A percentile compares a stretch with the other conserved stretches of the same genome.
These are phyloP conservation scores for Rhipidura dahli DNA, from an alignment of 2,113 vertebrate species.

Conservation along the genomic window DNA sequence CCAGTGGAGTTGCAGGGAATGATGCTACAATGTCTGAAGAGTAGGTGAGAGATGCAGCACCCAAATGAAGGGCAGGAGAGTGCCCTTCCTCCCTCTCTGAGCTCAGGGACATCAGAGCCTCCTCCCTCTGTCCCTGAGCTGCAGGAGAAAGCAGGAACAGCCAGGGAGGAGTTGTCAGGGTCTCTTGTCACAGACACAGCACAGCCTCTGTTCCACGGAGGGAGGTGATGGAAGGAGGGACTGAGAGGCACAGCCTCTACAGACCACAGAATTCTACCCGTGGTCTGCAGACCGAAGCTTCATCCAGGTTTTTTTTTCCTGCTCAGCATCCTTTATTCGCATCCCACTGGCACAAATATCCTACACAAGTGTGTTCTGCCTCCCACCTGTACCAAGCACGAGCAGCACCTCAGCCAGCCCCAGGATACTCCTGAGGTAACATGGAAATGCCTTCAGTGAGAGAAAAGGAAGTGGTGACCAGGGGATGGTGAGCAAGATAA, in stretches of 20 bases:
- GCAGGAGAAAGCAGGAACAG: neutral
- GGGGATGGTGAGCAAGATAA: neutral
- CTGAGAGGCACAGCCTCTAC: neutral
- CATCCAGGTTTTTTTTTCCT: neutral
- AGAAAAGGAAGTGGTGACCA: neutral
- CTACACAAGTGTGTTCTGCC: neutral
- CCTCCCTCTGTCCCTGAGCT: neutral
- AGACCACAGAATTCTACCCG: neutral
- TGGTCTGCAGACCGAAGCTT: neutral
- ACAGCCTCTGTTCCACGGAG: fast-evolving
- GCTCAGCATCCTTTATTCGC: neutral
- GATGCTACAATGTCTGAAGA: fast-evolving
- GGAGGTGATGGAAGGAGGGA: neutral
- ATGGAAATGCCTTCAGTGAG: neutral
- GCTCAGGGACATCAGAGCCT: fast-evolving
- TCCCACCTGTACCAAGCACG: neutral
- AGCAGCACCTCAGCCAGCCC: neutral
- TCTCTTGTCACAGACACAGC: neutral
- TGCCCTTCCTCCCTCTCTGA: neutral
- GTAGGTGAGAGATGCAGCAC: neutral
- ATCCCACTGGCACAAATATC: neutral
- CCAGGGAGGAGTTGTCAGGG: neutral
- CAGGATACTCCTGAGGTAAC: neutral
- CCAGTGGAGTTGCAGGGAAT: neutral
- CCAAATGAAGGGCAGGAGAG: neutral